Evolutionary conservation across 2,888 invertebrate genomes (phyloP).

Genomic region (Hypselothyrea guttata): DNA sequence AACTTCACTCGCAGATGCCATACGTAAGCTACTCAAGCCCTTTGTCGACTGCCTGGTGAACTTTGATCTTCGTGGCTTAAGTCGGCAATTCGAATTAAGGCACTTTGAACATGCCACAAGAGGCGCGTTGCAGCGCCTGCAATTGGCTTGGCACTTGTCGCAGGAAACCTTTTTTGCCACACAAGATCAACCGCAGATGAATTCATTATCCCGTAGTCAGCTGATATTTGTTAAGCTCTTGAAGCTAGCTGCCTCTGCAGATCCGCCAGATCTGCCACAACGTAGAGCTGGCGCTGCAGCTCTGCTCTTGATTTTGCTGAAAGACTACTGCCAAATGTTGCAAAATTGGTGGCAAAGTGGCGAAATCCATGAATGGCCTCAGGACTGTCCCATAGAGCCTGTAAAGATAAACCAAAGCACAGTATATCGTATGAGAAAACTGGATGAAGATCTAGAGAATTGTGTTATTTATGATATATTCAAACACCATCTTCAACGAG

Average conservation of each 20-base stretch:
- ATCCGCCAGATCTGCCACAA: not conserved
- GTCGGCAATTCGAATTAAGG: not conserved
- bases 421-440: constrained; percentile 8
- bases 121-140: constrained; percentile 2
- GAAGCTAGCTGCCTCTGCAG: constrained; percentile 5
- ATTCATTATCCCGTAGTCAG: too few species aligned
- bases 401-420: not conserved
- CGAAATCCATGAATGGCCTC: constrained; percentile 26
- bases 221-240: too few species aligned
- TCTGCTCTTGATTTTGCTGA: constrained; percentile 35
- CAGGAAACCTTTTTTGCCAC: too few species aligned
- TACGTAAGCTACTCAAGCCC: constrained; percentile 40
- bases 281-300: constrained; percentile 12
- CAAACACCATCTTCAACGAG: too few species aligned
- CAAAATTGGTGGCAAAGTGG: constrained; percentile 46
- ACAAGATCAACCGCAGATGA: too few species aligned
- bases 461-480: too few species aligned
- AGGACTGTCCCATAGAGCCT: constrained; percentile 25
- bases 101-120: constrained; percentile 8
- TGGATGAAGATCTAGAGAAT: too few species aligned
- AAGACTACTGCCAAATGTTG: constrained; percentile 29
- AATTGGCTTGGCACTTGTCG: constrained; percentile 19
- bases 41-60: too few species aligned
- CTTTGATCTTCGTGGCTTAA: too few species aligned
- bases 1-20: not conserved